These are phyloP conservation scores for Xiphorhynchus elegans DNA, from an alignment of 2,113 vertebrate genomes.

Conservation along the genomic window DNA sequence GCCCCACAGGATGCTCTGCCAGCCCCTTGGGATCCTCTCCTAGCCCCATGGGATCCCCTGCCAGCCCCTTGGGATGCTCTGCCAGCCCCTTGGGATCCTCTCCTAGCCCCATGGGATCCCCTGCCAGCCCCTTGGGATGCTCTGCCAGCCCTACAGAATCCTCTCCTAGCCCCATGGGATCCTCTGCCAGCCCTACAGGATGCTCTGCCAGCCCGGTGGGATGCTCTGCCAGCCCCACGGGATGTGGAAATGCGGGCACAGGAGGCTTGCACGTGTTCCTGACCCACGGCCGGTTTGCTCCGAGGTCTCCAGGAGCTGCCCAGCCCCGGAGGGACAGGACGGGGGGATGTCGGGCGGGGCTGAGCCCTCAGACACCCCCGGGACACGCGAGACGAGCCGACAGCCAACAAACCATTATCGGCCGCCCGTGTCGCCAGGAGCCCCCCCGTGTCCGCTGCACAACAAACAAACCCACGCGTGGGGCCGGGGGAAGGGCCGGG, in stretches of 20 bases:
- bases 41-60: too few species aligned
- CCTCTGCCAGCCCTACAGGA: too few species aligned
- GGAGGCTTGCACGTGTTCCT: not conserved
- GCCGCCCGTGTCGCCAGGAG: not conserved
- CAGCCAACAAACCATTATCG: slow-evolving; percentile 22
- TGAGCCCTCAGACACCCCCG: not conserved
- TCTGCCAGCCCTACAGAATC: too few species aligned
- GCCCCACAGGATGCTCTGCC: not conserved
- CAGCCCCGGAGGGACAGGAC: not conserved
- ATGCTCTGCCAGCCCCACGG: not conserved
- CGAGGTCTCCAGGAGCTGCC: not conserved
- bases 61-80: not conserved
- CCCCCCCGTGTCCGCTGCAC: not conserved
- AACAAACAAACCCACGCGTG: not conserved
- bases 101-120: not conserved
- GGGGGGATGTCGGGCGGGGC: not conserved
- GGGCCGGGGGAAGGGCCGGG: fast-evolving
- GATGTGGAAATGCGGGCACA: too few species aligned
- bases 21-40: not conserved
- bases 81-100: not conserved
- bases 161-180: not conserved
- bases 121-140: not conserved
- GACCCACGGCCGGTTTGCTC: not conserved
- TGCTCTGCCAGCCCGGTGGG: not conserved
- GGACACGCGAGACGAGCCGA: not conserved